Percentiles rank a stretch among this genome's conserved stretches.
These are phyloP conservation scores for Tiliacea citrago DNA, from an alignment of 2,888 invertebrate species.

Conservation along the genomic window DNA sequence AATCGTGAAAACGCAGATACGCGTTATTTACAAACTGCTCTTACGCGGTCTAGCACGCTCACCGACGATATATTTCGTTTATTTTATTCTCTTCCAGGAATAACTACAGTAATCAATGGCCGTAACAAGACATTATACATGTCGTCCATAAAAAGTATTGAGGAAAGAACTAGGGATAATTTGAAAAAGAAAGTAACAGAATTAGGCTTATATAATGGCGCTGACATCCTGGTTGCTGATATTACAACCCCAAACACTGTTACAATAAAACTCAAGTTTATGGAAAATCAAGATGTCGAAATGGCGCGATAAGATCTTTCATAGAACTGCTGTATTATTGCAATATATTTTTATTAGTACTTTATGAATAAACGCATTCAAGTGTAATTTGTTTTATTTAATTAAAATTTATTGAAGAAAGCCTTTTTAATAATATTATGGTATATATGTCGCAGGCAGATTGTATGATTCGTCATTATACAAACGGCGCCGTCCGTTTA, in stretches of 20 bases:
- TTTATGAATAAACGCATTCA: slow-evolving; percentile 35
- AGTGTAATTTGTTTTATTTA: not conserved
- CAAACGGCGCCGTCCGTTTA: too few relatives aligned
- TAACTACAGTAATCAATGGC: slow-evolving; percentile 95
- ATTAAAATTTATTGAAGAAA: not conserved
- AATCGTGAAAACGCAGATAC: too few relatives aligned
- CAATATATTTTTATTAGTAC: slow-evolving; percentile 17
- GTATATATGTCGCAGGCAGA: too few relatives aligned
- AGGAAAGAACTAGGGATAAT: slow-evolving; percentile 96
- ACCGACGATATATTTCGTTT: not conserved
- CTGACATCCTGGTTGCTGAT: slow-evolving; percentile 97
- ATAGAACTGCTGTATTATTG: not conserved
- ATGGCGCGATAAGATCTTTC: slow-evolving; percentile 74
- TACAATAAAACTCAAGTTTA: slow-evolving; percentile 93
- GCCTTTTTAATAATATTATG: not conserved
- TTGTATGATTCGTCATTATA: too few relatives aligned
- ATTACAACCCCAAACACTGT: slow-evolving; percentile 96
- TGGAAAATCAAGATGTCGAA: slow-evolving; percentile 89
- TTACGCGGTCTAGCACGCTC: too few relatives aligned
- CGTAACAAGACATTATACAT: slow-evolving; percentile 98
- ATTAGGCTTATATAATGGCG: slow-evolving; percentile 95
- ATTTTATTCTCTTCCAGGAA: slow-evolving; percentile 83
- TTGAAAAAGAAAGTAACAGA: slow-evolving; percentile 96
- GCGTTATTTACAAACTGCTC: too few relatives aligned
- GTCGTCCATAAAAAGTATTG: slow-evolving; percentile 97